These are phyloP conservation scores for Menidia beryllina DNA, from an alignment of 2,113 vertebrate species.

Conservation along the genomic window DNA sequence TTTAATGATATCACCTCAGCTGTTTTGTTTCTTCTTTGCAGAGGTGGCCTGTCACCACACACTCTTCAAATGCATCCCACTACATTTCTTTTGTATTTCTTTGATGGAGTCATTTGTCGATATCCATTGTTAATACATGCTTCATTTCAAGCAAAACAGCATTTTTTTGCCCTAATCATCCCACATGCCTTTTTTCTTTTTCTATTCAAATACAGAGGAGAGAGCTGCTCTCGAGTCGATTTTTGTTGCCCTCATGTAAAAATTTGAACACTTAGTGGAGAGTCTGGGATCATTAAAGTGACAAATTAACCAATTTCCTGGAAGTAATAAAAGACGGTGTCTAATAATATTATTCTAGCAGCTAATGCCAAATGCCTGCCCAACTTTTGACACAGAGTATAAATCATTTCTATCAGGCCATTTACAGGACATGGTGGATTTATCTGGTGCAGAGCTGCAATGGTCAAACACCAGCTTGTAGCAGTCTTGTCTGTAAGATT, in stretches of 20 bases:
- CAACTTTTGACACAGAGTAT: constrained; percentile 17
- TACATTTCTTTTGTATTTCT: no score
- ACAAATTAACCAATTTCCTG: constrained; percentile 21
- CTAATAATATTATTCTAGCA: constrained; percentile 36
- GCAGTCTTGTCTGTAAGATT: neutral
- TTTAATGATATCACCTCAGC: no score
- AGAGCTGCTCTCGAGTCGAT: neutral
- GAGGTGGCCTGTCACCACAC: no score
- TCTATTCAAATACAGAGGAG: neutral
- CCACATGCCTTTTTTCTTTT: neutral
- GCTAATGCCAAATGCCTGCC: constrained; percentile 7
- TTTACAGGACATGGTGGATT: neutral
- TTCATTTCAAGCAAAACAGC: no score
- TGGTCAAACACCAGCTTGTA: constrained; percentile 1
- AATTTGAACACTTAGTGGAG: constrained; percentile 1
- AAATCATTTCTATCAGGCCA: constrained; percentile 13
- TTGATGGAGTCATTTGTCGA: neutral
- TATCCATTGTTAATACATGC: no score
- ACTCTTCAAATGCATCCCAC: neutral
- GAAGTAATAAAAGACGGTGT: constrained; percentile 3
- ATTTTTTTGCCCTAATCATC: neutral
- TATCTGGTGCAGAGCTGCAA: neutral
- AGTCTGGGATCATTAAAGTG: constrained; percentile 23
- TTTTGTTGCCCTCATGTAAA: neutral
- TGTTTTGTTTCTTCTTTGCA: no score